Conservation (phyloP, 2,113 vertebrate species). For the Balaenoptera acutorostrata region DNA sequence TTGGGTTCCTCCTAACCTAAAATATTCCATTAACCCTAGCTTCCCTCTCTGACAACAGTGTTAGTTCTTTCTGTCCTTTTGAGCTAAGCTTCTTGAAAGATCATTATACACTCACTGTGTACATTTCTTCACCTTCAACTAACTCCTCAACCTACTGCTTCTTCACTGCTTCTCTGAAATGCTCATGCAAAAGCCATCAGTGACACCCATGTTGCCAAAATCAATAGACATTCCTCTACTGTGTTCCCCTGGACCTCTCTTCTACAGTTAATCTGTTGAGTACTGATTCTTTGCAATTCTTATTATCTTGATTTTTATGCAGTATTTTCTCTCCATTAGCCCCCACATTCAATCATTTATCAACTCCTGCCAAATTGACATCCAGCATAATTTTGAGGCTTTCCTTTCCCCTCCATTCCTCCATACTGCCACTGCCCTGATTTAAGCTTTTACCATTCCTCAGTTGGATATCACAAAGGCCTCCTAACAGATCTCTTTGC, state of each 20-base stretch:
- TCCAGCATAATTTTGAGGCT: neutral
- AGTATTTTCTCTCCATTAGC: neutral
- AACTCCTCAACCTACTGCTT: neutral
- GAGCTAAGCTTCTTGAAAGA: neutral
- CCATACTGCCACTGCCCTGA: neutral
- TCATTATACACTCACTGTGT: neutral
- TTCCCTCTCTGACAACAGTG: neutral
- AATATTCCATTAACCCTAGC: neutral
- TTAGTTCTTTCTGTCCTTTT: neutral
- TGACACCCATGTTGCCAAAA: neutral
- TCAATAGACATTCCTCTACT: neutral
- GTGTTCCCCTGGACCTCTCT: neutral
- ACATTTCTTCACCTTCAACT: neutral
- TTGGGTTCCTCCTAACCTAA: neutral
- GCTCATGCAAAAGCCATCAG: neutral
- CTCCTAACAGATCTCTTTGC: neutral
- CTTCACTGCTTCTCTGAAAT: neutral
- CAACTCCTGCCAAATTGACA: neutral
- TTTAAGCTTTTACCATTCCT: conserved; percentile 31
- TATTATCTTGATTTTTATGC: neutral
- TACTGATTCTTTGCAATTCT: neutral
- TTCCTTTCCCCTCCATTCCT: neutral
- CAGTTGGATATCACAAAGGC: neutral
- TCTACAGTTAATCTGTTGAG: neutral
- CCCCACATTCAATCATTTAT: neutral